Evolutionary conservation across 1,140 invertebrate genomes (phyloP).

Genomic region (Lanistes nyassanus): DNA sequence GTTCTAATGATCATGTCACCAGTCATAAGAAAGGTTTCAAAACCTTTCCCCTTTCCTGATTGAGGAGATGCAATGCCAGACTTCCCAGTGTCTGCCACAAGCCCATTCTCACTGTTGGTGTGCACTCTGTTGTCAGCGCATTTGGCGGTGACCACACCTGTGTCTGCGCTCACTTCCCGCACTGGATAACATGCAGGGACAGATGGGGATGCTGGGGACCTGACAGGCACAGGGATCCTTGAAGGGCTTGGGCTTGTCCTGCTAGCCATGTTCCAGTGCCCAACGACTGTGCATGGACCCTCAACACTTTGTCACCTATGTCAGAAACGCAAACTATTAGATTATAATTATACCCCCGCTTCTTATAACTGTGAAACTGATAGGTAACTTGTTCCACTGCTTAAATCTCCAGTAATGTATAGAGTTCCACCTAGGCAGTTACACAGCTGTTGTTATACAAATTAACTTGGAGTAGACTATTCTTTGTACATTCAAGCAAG

Average conservation of each 20-base stretch:
- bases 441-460: too few species aligned
- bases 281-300: slow-evolving; percentile 6
- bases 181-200: slow-evolving; percentile 21
- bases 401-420: too few species aligned
- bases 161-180: slow-evolving; percentile 21
- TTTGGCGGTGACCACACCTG: slow-evolving; percentile 9
- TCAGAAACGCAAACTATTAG: too few species aligned
- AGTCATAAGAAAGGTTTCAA: slow-evolving; percentile 67
- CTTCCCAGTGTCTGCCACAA: slow-evolving; percentile 28
- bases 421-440: too few species aligned
- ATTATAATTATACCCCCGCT: too few species aligned
- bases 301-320: neutral
- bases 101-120: slow-evolving; percentile 39
- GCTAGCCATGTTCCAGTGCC: slow-evolving; percentile 50
- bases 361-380: too few species aligned
- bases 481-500: too few species aligned
- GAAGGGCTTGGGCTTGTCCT: slow-evolving; percentile 50
- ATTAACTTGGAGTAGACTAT: too few species aligned
- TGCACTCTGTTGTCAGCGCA: slow-evolving; percentile 7
- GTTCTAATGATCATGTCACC: slow-evolving; percentile 66
- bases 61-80: slow-evolving; percentile 23
- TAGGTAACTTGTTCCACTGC: too few species aligned
- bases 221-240: slow-evolving; percentile 53
- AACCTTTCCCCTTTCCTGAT: slow-evolving; percentile 50
- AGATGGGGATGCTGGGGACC: slow-evolving; percentile 19